These are phyloP conservation scores for Drosophila meridiana DNA, from an alignment of 2,888 invertebrate genomes.

Conservation along the genomic window DNA sequence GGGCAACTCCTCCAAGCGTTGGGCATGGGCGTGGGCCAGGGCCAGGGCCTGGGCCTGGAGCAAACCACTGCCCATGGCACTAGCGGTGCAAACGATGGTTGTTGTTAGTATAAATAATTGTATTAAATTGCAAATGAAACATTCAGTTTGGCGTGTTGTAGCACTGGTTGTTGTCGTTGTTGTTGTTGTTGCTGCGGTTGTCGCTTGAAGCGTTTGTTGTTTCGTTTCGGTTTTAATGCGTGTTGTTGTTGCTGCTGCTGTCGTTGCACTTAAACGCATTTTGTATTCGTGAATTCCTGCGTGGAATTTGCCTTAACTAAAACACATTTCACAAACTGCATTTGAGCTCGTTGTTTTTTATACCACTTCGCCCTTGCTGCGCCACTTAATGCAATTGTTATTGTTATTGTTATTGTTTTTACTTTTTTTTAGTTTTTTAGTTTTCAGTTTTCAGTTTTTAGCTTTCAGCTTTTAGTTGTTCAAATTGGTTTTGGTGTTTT, in stretches of 20 bases:
- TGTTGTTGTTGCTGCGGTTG: slow-evolving; percentile 28
- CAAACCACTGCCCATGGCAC: slow-evolving; percentile 39
- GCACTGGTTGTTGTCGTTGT: slow-evolving; percentile 16
- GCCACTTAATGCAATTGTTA: slow-evolving; percentile 23
- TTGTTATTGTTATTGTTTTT: slow-evolving; percentile 13
- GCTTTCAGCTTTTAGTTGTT: slow-evolving; percentile 5
- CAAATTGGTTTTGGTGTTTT: slow-evolving; percentile 6
- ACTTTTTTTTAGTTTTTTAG: background rate
- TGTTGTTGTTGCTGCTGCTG: slow-evolving; percentile 51
- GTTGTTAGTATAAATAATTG: slow-evolving; percentile 63
- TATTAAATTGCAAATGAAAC: slow-evolving; percentile 54
- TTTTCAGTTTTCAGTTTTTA: background rate
- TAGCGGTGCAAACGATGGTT: slow-evolving; percentile 52
- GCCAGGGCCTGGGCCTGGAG: slow-evolving; percentile 34
- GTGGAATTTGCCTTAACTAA: slow-evolving; percentile 70
- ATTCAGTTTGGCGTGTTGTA: slow-evolving; percentile 45
- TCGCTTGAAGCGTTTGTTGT: slow-evolving; percentile 28
- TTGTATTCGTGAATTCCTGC: slow-evolving; percentile 67
- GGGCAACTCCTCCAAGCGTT: slow-evolving; percentile 28
- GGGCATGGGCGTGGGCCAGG: slow-evolving; percentile 9
- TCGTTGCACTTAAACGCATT: slow-evolving; percentile 77
- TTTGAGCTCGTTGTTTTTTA: slow-evolving; percentile 52
- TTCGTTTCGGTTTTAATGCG: slow-evolving; percentile 24
- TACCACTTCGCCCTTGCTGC: background rate
- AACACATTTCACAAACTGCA: slow-evolving; percentile 76